phyloP scores from a whole-genome alignment of 2,113 vertebrate species.

The Hippoglossus stenolepis region DNA sequence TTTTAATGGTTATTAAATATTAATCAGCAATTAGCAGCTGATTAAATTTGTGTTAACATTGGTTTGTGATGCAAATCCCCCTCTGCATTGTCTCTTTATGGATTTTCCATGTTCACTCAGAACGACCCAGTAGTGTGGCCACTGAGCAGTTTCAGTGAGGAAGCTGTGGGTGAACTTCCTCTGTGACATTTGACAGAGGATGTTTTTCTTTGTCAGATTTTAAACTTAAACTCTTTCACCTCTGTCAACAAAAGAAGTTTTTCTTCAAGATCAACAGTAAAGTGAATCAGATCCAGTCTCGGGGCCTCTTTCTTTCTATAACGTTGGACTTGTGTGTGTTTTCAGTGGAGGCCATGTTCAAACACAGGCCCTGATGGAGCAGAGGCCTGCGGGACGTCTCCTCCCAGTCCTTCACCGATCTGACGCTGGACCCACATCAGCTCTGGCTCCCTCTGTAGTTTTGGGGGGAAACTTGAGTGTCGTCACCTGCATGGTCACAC shows the following conservation, averaged over 20 bases:
- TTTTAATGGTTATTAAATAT: background rate
- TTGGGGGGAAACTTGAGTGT: background rate
- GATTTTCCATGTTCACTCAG: too few relatives aligned
- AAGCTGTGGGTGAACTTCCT: background rate
- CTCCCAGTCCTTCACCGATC: constrained; percentile 1
- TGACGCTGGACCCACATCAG: background rate
- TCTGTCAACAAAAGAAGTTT: too few relatives aligned
- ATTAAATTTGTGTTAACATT: background rate
- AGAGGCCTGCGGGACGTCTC: background rate
- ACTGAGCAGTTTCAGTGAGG: background rate
- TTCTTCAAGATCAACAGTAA: too few relatives aligned
- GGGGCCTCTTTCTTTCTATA: background rate
- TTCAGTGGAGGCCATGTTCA: constrained; percentile 84
- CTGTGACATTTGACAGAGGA: background rate
- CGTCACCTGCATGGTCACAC: background rate
- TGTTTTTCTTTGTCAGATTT: too few relatives aligned
- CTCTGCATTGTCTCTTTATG: too few relatives aligned
- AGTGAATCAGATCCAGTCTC: background rate
- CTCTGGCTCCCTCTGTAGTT: background rate
- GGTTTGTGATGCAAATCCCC: too few relatives aligned
- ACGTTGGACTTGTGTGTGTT: constrained; percentile 24
- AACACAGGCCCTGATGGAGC: constrained; percentile 74
- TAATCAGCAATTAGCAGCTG: background rate
- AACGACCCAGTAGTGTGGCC: too few relatives aligned
- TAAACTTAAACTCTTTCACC: too few relatives aligned